Base-by-base conservation (phyloP, 2,888 invertebrate genomes). In the Monochamus alternatus region DNA sequence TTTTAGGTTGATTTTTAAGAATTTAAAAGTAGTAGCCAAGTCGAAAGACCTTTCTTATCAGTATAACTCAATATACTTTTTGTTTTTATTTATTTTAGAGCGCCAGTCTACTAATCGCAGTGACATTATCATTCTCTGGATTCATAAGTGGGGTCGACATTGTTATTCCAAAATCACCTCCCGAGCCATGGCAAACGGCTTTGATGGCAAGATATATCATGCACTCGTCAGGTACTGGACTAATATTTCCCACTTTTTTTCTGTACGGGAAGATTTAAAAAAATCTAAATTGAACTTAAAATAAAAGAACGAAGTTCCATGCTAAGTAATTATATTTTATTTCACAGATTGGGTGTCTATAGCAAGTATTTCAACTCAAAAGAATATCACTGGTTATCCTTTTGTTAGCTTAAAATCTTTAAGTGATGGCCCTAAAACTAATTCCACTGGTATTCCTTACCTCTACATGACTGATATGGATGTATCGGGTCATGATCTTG, bases 381-480 rank as follows among this genome's bases (percentile, higher is more conserved):
- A 91, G 30, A 89, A 90, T 0, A 92, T 93, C 30, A 87, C 89
- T 81, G 92, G 92, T 1, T 94, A 91, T 84, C 95, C 95, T 0
- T 93, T 94, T 85, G 92, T 92, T 0, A 93, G 93, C 81, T 90
- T 95, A 0, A 92, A 93, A 84, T 94, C 95, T 0, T 89, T 94
- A 52, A 92, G 92, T 67, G 95, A 95, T 87, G 95, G 95, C 0
- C 91, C 92, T 0, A 81, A 91, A 44, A 89, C 90, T 9, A 93
- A 93, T 83, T 93, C 95, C 10, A 93, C 93, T 3, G 95, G 95
- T 44, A 87, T 93, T 65, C 94, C 95, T 0, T 95, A 94, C 86
- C 90, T 95, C 86, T 95, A 93, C 86, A 91, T 95, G 88, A 94
- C 94, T 3, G 92, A 92, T 0, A 87, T 94, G 87, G 95, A 95